Percentiles rank a stretch among this genome's conserved stretches.
phyloP scores from a whole-genome alignment of 2,888 invertebrate species.

The Gonocerus acuteangulatus region DNA sequence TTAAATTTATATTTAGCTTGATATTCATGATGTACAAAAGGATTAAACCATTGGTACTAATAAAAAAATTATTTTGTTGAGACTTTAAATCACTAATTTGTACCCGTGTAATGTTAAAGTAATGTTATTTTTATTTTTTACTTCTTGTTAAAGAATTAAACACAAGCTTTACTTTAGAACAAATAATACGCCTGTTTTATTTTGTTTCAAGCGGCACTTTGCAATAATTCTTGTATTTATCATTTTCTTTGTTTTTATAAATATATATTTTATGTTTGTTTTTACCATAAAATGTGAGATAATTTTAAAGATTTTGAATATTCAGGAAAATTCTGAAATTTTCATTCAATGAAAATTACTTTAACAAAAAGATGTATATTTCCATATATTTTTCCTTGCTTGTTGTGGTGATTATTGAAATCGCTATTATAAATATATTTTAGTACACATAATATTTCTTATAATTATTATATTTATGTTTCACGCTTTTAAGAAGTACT shows the following conservation, averaged over 20 bases:
- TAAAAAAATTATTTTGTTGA: too few species aligned
- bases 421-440: slow-evolving; percentile 24
- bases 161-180: slow-evolving; percentile 18
- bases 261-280: slow-evolving; percentile 25
- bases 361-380: slow-evolving; percentile 14
- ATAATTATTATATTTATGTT: slow-evolving; percentile 15
- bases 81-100: too few species aligned
- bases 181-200: slow-evolving; percentile 1
- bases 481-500: slow-evolving; percentile 22
- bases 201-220: slow-evolving; percentile 8
- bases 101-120: slow-evolving; percentile 7
- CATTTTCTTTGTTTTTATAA: neutral
- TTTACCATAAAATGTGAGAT: slow-evolving; percentile 26
- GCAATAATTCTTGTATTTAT: slow-evolving; percentile 19
- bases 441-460: slow-evolving; percentile 19
- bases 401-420: slow-evolving; percentile 24
- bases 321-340: slow-evolving; percentile 13
- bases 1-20: too few species aligned
- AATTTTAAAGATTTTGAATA: slow-evolving; percentile 7
- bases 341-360: slow-evolving; percentile 21
- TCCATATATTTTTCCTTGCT: slow-evolving; percentile 14
- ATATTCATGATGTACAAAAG: too few species aligned
- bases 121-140: slow-evolving; percentile 6
- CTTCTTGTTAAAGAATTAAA: neutral
- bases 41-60: too few species aligned